phyloP scores from a whole-genome alignment of 1,140 invertebrate species.

The Choristoneura fumiferana region DNA sequence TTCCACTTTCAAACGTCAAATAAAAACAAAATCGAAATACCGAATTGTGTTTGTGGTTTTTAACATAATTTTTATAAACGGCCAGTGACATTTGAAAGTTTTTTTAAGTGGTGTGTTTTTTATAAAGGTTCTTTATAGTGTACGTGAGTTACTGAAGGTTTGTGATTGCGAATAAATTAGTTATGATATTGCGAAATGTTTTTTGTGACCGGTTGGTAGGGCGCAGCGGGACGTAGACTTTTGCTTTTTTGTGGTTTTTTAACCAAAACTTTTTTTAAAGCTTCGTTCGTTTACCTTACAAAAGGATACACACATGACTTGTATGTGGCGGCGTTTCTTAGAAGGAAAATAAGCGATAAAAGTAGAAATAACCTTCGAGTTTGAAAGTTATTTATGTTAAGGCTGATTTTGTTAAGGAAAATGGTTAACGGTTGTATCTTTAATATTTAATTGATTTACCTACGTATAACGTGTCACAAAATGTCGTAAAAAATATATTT shows the following conservation, averaged over 20 bases:
- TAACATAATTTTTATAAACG: constrained; percentile 18
- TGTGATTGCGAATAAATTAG: constrained; percentile 3
- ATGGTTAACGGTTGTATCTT: too few relatives aligned
- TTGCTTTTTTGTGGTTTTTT: constrained; percentile 9
- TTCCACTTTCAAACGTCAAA: constrained; percentile 35
- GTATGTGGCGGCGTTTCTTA: too few relatives aligned
- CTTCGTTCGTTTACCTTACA: too few relatives aligned
- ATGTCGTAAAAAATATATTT: too few relatives aligned
- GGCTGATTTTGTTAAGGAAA: too few relatives aligned
- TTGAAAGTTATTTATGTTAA: too few relatives aligned
- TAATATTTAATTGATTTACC: too few relatives aligned
- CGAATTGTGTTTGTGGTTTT: constrained; percentile 19
- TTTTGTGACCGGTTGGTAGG: constrained; percentile 1
- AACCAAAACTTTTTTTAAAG: too few relatives aligned
- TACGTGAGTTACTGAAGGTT: neutral
- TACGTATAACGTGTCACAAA: too few relatives aligned
- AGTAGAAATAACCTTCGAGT: too few relatives aligned
- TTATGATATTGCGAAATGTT: constrained; percentile 9
- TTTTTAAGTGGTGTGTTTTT: constrained; percentile 1
- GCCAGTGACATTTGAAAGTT: constrained; percentile 8
- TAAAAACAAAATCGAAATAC: constrained; percentile 13
- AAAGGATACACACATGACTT: too few relatives aligned
- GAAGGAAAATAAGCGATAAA: too few relatives aligned
- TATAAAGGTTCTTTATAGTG: constrained; percentile 12
- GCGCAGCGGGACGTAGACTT: constrained; percentile 9